A percentile compares a stretch with the other conserved stretches of the same genome.
These are phyloP conservation scores for Coenonympha glycerion DNA, from an alignment of 2,888 invertebrate genomes.

Conservation along the genomic window DNA sequence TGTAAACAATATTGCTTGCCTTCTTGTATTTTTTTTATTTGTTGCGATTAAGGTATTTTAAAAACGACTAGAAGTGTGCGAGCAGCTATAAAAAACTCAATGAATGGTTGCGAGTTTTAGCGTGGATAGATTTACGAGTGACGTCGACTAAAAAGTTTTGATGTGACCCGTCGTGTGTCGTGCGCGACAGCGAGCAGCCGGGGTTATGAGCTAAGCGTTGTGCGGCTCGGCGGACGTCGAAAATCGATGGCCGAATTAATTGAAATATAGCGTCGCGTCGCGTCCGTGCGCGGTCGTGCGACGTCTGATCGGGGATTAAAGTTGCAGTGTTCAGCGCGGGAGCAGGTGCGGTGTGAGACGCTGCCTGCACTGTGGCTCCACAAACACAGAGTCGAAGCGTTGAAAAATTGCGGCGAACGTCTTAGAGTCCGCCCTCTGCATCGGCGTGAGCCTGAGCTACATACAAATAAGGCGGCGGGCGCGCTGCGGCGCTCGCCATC, in stretches of 20 bases:
- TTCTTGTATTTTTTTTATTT: too few species aligned
- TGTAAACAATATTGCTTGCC: too few species aligned
- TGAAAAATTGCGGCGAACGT: slow-evolving; percentile 72
- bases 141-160: slow-evolving; percentile 28
- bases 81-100: not conserved
- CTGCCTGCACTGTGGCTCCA: slow-evolving; percentile 49
- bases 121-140: slow-evolving; percentile 27
- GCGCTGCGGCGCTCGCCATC: slow-evolving; percentile 25
- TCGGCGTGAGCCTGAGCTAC: slow-evolving; percentile 53
- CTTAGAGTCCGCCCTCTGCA: slow-evolving; percentile 59
- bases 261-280: slow-evolving; percentile 65
- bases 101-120: not conserved
- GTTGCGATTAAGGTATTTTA: too few species aligned
- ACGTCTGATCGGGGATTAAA: slow-evolving; percentile 68
- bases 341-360: slow-evolving; percentile 49
- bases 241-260: slow-evolving; percentile 70
- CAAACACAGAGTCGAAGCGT: slow-evolving; percentile 64
- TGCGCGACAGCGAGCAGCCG: slow-evolving; percentile 29
- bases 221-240: slow-evolving; percentile 55
- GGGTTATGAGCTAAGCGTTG: slow-evolving; percentile 57
- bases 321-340: slow-evolving; percentile 60
- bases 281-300: slow-evolving; percentile 49
- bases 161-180: slow-evolving; percentile 24
- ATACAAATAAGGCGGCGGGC: slow-evolving; percentile 61
- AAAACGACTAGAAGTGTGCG: too few species aligned